Evolutionary conservation across 2,888 invertebrate genomes (phyloP), one percentile per base, ranked within the genome.

Genomic region (Sphaerophoria taeniata): DNA sequence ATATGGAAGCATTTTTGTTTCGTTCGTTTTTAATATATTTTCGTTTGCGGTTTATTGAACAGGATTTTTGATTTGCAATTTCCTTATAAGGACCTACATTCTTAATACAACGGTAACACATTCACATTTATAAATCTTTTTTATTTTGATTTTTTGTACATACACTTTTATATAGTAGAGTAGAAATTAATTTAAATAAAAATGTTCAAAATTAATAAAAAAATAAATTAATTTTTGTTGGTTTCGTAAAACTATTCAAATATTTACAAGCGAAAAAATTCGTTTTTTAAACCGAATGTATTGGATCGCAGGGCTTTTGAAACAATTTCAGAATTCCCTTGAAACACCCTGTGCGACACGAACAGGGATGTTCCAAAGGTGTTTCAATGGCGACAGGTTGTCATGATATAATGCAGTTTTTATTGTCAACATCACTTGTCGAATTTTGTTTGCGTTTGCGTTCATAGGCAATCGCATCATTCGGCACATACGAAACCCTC

Each of bases 401-500:
- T 97, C 96, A 97, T 93, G 97, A 97, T 90, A 97, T 95, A 88
- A 96, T 95, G 91, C 97, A 97, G 92, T 96, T 97, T 89, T 97
- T 97, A 90, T 95, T 95, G 89, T 95, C 95, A 7, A 88, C 71
- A 78, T 88, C 87, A 88, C 75, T 79, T 9, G 74, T 61, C 5
- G 81, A 61, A 43, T 81, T 89, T 67, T 89, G 93, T 87, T 95
- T 93, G 85, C 95, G 94, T 80, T 96, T 93, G 85, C 95, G 93
- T 33, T 96, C 97, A 89, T 96, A 96, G 74, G 97, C 97, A 34
- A 97, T 94, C 2, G 97, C 96, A 92, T 97, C 97, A 91, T 97
- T 97, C 87, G 97, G 98, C 81, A 98, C 98, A 92, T 98, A 98
- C 0, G 97, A 97, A 88, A 98, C 97, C 84, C 97, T 93, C 12